These are phyloP conservation scores for Plagiodera versicolora DNA, from an alignment of 2,888 invertebrate genomes.

Conservation along the genomic window DNA sequence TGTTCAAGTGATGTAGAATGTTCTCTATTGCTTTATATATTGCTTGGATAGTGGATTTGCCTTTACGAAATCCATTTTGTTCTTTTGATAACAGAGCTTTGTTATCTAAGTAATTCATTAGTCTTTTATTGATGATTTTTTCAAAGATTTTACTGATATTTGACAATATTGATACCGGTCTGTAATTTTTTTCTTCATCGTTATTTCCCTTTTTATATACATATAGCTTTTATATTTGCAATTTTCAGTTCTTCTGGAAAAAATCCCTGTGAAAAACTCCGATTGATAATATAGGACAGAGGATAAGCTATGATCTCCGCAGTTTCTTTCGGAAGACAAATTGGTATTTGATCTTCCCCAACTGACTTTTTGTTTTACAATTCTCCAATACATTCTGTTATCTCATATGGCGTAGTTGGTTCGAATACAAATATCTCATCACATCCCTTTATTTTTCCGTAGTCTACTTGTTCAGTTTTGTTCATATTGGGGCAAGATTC, in stretches of 20 bases:
- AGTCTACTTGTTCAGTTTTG: neutral
- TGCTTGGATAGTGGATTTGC: conserved; percentile 10
- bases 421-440: neutral
- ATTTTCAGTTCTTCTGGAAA: conserved; percentile 10
- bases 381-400: conserved; percentile 6
- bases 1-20: conserved; percentile 4
- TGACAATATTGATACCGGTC: conserved; percentile 7
- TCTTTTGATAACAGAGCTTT: neutral
- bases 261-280: neutral
- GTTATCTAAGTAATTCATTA: neutral
- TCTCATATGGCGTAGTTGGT: neutral
- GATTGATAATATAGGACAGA: conserved; percentile 10
- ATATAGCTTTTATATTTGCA: conserved; percentile 13
- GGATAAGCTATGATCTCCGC: conserved; percentile 9
- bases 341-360: conserved; percentile 10
- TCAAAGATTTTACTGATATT: conserved; percentile 16
- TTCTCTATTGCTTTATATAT: conserved; percentile 13
- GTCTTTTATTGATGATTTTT: conserved; percentile 3
- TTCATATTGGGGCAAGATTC: neutral
- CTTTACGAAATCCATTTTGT: conserved; percentile 13
- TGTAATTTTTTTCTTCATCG: conserved; percentile 10
- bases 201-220: conserved; percentile 13
- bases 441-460: neutral
- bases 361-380: conserved; percentile 3
- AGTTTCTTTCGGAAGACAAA: conserved; percentile 2